These are phyloP conservation scores for Stenurella melanura DNA, from an alignment of 2,888 invertebrate species.

Conservation along the genomic window DNA sequence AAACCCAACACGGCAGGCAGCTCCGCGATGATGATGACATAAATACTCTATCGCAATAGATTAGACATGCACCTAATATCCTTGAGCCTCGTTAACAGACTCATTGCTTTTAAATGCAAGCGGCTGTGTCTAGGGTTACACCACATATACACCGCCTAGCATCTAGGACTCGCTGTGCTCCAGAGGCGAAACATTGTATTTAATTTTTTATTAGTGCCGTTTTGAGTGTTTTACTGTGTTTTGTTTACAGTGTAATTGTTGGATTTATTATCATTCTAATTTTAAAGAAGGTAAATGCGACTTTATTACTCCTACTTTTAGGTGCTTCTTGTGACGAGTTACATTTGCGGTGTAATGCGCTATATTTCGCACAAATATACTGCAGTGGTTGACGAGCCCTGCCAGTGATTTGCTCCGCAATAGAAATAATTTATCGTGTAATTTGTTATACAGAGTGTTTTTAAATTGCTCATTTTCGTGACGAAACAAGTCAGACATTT, in stretches of 20 bases:
- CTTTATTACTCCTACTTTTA: too few relatives aligned
- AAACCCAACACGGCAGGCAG: conserved; percentile 30
- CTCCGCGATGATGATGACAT: conserved; percentile 43
- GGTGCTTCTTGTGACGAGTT: too few relatives aligned
- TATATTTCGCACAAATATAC: too few relatives aligned
- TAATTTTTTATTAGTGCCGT: background rate
- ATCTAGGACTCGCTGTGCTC: conserved; percentile 22
- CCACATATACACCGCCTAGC: conserved; percentile 29
- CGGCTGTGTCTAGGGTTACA: conserved; percentile 39
- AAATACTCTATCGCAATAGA: conserved; percentile 48
- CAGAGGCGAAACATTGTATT: background rate
- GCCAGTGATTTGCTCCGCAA: too few relatives aligned
- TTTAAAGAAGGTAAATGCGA: background rate
- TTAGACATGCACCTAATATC: conserved; percentile 52
- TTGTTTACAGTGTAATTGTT: background rate
- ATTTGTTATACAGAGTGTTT: too few relatives aligned
- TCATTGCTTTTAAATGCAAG: conserved; percentile 44
- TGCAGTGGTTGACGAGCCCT: too few relatives aligned
- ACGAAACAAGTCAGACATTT: too few relatives aligned
- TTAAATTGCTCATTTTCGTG: too few relatives aligned
- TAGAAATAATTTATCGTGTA: too few relatives aligned
- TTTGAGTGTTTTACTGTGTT: background rate
- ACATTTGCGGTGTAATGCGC: too few relatives aligned
- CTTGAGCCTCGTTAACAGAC: conserved; percentile 50
- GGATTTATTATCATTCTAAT: background rate